A percentile compares a stretch with the other conserved stretches of the same genome.
These are phyloP conservation scores for Plectropomus leopardus DNA, from an alignment of 2,113 vertebrate species.

Conservation along the genomic window DNA sequence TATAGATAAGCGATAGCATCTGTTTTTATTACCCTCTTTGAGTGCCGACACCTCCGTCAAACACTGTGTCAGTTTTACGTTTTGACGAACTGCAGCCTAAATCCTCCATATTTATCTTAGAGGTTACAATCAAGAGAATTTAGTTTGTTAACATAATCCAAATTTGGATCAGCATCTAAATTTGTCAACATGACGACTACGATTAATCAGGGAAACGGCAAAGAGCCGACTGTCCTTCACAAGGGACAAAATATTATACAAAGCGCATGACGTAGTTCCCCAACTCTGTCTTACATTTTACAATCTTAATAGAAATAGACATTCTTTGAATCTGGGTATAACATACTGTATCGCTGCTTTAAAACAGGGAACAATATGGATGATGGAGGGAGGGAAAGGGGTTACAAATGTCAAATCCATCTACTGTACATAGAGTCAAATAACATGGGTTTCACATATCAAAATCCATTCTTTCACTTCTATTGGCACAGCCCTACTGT, in stretches of 20 bases:
- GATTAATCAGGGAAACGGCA: constrained; percentile 32
- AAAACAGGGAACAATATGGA: constrained; percentile 57
- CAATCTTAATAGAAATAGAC: constrained; percentile 71
- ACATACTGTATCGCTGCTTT: constrained; percentile 61
- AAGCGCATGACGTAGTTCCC: constrained; percentile 49
- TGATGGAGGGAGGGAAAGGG: constrained; percentile 28
- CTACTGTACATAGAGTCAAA: constrained; percentile 75
- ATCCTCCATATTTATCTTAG: constrained; percentile 65
- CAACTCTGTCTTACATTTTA: constrained; percentile 55
- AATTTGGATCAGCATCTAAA: constrained; percentile 48
- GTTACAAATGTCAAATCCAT: constrained; percentile 65
- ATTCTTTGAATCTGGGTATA: constrained; percentile 64
- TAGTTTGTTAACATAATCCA: constrained; percentile 54
- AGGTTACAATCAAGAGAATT: constrained; percentile 76
- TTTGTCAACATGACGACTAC: constrained; percentile 48
- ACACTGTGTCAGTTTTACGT: constrained; percentile 77
- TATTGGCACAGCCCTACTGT: constrained; percentile 90
- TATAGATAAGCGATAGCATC: constrained; percentile 68
- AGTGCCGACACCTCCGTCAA: constrained; percentile 59
- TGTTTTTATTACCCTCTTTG: constrained; percentile 60
- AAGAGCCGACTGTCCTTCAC: constrained; percentile 59
- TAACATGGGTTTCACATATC: constrained; percentile 78
- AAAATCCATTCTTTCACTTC: constrained; percentile 82
- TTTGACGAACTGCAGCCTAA: constrained; percentile 77
- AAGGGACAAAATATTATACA: constrained; percentile 62